Base-by-base conservation (phyloP, 35 echinoderm and acorn worm species). In the Stichopus chloronotus region DNA sequence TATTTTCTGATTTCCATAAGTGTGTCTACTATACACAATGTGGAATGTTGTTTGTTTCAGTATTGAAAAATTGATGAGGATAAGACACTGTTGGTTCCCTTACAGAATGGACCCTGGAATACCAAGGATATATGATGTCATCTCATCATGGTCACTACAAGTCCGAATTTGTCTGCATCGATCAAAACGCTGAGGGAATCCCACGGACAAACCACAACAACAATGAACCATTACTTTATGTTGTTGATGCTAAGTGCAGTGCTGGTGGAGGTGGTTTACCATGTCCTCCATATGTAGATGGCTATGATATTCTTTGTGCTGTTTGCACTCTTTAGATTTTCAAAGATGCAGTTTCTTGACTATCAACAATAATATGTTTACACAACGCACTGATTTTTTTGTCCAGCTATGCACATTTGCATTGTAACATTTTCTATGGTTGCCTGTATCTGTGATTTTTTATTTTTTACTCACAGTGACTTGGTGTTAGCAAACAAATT, bases 51-150 rank as follows among this genome's bases (percentile, higher is more conserved):
- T 43, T 43, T 43, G 30, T 43, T 1, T 43, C 30, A 43, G 30
- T 43, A 43, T 43, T 43, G 30, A 43, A 43, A 43, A 43, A 43
- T 43, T 43, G 30, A 43, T 43, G 3, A 12, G n/a, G 11, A 14
- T 20, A 71, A 14, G 4, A 71, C 65, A 71, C 11, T 71, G n/a
- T 14, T 71, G 65, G 25, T 17, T 90, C 12, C 74, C 9, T 69
- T 90, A 43, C 88, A 90, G 88, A 53, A 20, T 90, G 88, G 88
- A 90, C 88, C 19, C 22, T 69, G 63, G 55, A 88, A 63, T 88
- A 88, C 85, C 85, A 88, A 55, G 85, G 85, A 6, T 88, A 88
- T 24, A 88, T 90, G 60, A 90, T 90, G 88, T 69, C 88, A 72
- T 90, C 88, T 72, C 63, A 90, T 23, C 13, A 52, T 19, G 72